Base-by-base conservation (phyloP, 2,797 vertebrate species). In the Sternarchorhynchus goeldii region DNA sequence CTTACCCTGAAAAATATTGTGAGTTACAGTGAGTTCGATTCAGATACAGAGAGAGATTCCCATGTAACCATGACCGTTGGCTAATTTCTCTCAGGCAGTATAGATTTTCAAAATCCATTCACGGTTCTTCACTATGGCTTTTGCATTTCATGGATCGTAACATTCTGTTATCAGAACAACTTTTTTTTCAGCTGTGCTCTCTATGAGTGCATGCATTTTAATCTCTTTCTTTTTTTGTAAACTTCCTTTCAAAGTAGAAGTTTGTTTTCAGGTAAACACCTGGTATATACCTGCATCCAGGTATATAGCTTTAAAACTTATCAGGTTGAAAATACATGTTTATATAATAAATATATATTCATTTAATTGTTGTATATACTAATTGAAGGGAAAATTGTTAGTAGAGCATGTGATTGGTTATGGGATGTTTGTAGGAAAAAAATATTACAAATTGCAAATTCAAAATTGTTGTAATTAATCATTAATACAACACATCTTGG, bases 141-240 rank as follows among this genome's bases (percentile, higher is more conserved):
- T 81, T 82, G 72, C 79, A 79, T 86, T 78, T 79, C 78, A 81
- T 81, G 82, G 72, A 82, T 86, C 82, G 68, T 75, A 78, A 68
- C 63, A 53, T 75, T 78, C 75, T 21, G 81, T 83, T 85, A 85
- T 80, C 66, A 82, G 83, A 83, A 80, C 75, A 82, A 73, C 76
- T 34, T 76, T 83, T 82, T 76, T 68, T 77, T 79, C 65, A 78
- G 60, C 53, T 73, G 56, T 75, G 39, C 83, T 71, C 67, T 75
- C 71, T 58, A 72, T 75, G 57, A 73, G 53, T 67, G 80, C 34
- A 70, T 7, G 53, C 79, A 75, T 80, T 76, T 77, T 34, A 56
- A 76, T 77, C 50, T 75, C 65, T 77, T 84, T 74, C 31, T 36
- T 58, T 41, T 56, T 50, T 56, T 60, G 32, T 45, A 36, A 57